These are phyloP conservation scores for Neogobius melanostomus DNA, from an alignment of 2,113 vertebrate species.

Conservation along the genomic window DNA sequence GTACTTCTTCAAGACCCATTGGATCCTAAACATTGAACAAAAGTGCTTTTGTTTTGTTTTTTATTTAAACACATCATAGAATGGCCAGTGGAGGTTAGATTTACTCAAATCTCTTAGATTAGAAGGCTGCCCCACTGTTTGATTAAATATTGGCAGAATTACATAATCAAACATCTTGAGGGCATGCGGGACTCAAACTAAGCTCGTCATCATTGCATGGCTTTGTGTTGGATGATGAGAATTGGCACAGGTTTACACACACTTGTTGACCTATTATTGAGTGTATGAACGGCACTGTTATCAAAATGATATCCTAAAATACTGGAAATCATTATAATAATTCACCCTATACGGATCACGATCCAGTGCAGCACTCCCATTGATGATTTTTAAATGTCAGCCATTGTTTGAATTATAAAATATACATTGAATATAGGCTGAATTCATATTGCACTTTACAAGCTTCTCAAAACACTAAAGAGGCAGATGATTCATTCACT, in stretches of 20 bases:
- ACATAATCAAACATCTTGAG: conserved; percentile 41
- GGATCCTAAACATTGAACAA: too few relatives aligned
- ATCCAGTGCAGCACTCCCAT: too few relatives aligned
- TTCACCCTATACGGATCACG: too few relatives aligned
- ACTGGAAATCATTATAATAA: too few relatives aligned
- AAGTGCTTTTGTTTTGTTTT: too few relatives aligned
- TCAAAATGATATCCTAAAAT: too few relatives aligned
- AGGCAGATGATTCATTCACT: too few relatives aligned
- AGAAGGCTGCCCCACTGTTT: conserved; percentile 25
- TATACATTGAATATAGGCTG: not conserved
- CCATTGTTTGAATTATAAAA: not conserved
- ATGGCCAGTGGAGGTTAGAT: conserved; percentile 28
- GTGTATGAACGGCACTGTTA: too few relatives aligned
- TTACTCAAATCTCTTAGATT: conserved; percentile 24
- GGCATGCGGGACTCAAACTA: conserved; percentile 4
- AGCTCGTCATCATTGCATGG: conserved; percentile 8
- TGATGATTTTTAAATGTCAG: too few relatives aligned
- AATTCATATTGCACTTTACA: not conserved
- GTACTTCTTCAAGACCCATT: too few relatives aligned
- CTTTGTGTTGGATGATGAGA: conserved; percentile 20
- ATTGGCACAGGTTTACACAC: too few relatives aligned
- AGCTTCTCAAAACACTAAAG: not conserved
- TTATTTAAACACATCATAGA: not conserved
- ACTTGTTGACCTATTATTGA: too few relatives aligned
- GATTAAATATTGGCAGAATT: conserved; percentile 42